Evolutionary conservation across 37 sponge, comb jelly and placozoan species (phyloP).

Genomic region (Diacarnus erythraeanus): DNA sequence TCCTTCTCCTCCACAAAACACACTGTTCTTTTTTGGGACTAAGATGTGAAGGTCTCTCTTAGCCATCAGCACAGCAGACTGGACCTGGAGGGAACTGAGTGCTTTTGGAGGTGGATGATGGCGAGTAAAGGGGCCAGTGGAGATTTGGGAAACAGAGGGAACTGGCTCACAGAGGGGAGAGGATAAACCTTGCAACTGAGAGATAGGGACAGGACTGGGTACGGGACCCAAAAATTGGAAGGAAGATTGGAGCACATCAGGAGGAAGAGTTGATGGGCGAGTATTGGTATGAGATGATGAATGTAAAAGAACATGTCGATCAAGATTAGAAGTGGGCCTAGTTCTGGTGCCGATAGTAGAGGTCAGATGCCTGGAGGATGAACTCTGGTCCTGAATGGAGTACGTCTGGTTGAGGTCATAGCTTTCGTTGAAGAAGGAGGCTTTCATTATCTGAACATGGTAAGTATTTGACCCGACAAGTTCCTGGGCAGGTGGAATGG

Average conservation of each 20-base stretch:
- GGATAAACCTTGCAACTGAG: background rate
- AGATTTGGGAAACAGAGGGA: background rate
- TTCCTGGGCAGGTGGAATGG: conserved; percentile 45
- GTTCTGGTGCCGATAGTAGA: background rate
- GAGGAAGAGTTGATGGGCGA: background rate
- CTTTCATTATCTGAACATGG: conserved; percentile 89
- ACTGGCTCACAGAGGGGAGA: background rate
- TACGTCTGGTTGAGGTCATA: background rate
- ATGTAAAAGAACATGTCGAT: background rate
- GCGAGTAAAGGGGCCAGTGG: background rate
- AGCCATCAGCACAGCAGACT: conserved; percentile 25
- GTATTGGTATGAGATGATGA: background rate
- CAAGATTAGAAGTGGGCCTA: background rate
- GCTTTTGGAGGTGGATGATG: background rate
- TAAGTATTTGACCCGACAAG: conserved; percentile 63
- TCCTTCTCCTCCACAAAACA: background rate
- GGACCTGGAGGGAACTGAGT: conserved; percentile 17
- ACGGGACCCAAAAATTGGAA: background rate
- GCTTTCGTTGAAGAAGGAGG: conserved; percentile 70
- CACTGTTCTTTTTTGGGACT: conserved; percentile 10
- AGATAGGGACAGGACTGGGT: background rate
- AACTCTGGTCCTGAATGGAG: background rate
- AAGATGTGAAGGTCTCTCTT: conserved; percentile 12
- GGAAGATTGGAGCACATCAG: background rate
- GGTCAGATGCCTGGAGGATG: background rate